Base-by-base conservation (phyloP, 2,888 invertebrate species). In the Hoplodrina blanda region DNA sequence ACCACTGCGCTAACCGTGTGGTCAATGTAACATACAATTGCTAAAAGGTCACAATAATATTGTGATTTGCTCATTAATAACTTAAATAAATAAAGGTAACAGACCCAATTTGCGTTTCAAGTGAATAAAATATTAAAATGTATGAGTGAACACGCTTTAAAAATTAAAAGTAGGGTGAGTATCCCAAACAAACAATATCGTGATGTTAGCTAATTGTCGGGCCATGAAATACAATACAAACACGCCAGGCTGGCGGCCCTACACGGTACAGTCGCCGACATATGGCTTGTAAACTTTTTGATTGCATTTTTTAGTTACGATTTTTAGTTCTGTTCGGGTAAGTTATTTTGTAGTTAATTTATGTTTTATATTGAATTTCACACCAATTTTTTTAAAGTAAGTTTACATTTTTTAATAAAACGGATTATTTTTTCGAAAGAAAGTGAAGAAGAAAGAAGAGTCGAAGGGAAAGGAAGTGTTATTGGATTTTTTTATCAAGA, bases 131-230 rank as follows among this genome's bases (percentile, higher is more conserved):
- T 66, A 76, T 76, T 62, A 71, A 76, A 71, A 67, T 57, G 46
- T 64, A 62, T 68, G 73, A 73, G 17, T 52, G 53, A 52, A 63
- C 74, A 74, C 54, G 63, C n/a, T 64, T 46, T 46, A 67, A 53
- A 70, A 70, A 70, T 74, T 79, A 75, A 70, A 79, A 65, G 57
- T 62, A 50, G 60, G 66, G 71, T 57, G 68, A 46, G 67, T 64
- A 73, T 70, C 73, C 77, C 76, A 80, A 86, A 87, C 86, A 87
- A 89, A 91, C 88, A 88, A 73, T 70, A 63, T 74, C 70, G 72
- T 68, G 80, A 84, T 85, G 85, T 89, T 88, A 82, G 85, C 85
- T 89, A 89, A 91, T 91, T 91, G 89, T 87, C 76, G 83, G 82
- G 77, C 84, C 87, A 82, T 89, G 89, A 89, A 88, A 91, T 84